A percentile compares a stretch with the other conserved stretches of the same genome.
phyloP scores from a whole-genome alignment of 1,140 invertebrate species.

The Ylistrum balloti region DNA sequence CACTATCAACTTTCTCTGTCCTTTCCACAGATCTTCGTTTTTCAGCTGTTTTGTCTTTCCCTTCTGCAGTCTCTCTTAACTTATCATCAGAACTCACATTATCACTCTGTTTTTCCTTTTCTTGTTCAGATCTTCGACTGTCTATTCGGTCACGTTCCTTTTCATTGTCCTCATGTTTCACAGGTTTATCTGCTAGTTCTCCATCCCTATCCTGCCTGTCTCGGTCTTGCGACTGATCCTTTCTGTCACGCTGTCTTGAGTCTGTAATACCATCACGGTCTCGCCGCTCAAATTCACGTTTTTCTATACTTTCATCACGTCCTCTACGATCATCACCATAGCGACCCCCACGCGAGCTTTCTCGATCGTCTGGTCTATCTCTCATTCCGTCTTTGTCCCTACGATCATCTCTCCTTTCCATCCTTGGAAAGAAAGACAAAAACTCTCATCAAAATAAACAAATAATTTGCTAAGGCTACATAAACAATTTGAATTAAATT shows the following conservation, averaged over 20 bases:
- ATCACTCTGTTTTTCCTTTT: slow-evolving; percentile 50
- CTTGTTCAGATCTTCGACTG: neutral
- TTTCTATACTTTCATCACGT: neutral
- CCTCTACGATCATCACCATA: slow-evolving; percentile 45
- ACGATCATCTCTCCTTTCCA: slow-evolving; percentile 52
- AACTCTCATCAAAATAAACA: neutral
- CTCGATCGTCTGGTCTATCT: slow-evolving; percentile 44
- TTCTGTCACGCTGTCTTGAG: slow-evolving; percentile 17
- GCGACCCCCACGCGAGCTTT: slow-evolving; percentile 52
- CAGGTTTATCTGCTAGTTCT: neutral
- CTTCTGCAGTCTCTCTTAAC: neutral
- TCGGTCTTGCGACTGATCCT: slow-evolving; percentile 41
- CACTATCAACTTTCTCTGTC: neutral
- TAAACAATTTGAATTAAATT: no score
- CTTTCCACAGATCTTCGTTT: slow-evolving; percentile 37
- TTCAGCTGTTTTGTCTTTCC: neutral
- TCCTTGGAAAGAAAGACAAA: slow-evolving; percentile 22
- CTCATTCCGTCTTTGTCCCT: slow-evolving; percentile 27
- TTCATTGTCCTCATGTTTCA: slow-evolving; percentile 24
- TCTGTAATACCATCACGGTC: neutral
- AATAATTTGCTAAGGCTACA: no score
- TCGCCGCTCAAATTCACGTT: slow-evolving; percentile 34
- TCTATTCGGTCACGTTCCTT: slow-evolving; percentile 31
- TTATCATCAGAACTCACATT: slow-evolving; percentile 21
- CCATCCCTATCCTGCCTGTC: slow-evolving; percentile 26